Conservation (phyloP, 2,888 invertebrate genomes). For the Acanthosepion pharaonis region DNA sequence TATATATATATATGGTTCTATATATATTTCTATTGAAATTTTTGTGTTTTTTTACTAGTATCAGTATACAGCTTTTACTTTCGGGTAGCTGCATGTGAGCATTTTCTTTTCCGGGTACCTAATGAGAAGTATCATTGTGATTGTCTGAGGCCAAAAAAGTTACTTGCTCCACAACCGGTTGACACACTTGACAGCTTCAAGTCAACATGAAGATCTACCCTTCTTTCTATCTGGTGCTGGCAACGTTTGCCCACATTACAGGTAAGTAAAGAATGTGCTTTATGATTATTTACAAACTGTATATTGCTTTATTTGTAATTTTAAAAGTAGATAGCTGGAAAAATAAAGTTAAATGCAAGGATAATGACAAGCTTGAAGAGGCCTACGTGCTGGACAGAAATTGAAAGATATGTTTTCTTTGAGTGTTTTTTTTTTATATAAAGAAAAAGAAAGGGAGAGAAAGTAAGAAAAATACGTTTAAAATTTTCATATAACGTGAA, state of each 20-base stretch:
- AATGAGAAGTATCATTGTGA: background rate
- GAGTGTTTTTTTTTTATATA: background rate
- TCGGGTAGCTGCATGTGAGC: background rate
- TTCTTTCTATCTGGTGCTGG: background rate
- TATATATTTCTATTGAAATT: background rate
- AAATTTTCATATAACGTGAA: background rate
- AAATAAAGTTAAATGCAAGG: background rate
- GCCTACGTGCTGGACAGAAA: background rate
- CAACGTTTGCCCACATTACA: background rate
- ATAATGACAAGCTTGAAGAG: background rate
- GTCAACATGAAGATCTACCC: slow-evolving; percentile 6
- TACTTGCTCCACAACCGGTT: background rate
- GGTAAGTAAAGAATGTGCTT: background rate
- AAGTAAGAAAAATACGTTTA: background rate
- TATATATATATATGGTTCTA: too few relatives aligned
- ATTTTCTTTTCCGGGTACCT: background rate
- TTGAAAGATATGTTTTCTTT: background rate
- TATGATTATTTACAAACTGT: background rate
- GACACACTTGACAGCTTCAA: background rate
- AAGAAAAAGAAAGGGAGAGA: background rate
- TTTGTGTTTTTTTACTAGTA: background rate
- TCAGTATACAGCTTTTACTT: background rate
- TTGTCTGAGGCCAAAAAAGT: background rate
- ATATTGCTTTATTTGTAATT: background rate
- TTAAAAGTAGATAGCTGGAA: background rate